Base-by-base conservation (phyloP, 2,113 vertebrate species). In the Phylloscopus whistleri region DNA sequence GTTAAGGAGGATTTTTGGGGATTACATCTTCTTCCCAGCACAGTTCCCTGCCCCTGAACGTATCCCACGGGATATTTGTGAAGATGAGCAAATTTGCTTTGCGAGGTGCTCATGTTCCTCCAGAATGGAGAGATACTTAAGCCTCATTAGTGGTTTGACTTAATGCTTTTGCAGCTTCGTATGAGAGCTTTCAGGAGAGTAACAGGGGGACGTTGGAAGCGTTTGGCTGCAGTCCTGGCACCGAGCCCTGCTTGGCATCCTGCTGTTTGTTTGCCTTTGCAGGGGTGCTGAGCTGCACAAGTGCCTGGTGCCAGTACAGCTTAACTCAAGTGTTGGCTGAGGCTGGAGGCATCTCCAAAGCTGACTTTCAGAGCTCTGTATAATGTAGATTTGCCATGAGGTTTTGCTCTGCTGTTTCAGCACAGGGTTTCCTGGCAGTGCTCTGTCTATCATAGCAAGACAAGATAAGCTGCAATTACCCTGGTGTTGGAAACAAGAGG, bases 31-130 rank as follows among this genome's bases (percentile, higher is more conserved):
- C 31, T 70, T 20, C 48, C 10, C 4, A 1, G 13, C 9, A 33
- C 39, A 44, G 0, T 70, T 67, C 52, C 23, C 11, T 81, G 31
- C 23, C 21, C 0, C 0, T 49, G 44, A 46, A 15, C 1, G 2
- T 33, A 20, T 43, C 43, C 16, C 28, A 16, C 4, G 1, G 78
- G 52, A 5, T 55, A 18, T 22, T 53, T 44, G 49, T 58, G 46
- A 39, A 48, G 69, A 23, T 23, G 48, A 55, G 35, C 3, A 5
- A 5, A 2, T 53, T 74, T 43, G 13, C 48, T 76, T 69, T 69
- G 44, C 0, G 0, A 59, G 33, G 20, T 75, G 73, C 46, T 74
- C 1, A 0, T 58, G 24, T 78, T 93, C 39, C 52, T 84, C 27
- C 28, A 63, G 48, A 87, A 49, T 10, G 26, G 30, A 73, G 44